phyloP scores from a whole-genome alignment of 2,113 vertebrate genomes.

The Antennarius striatus region DNA sequence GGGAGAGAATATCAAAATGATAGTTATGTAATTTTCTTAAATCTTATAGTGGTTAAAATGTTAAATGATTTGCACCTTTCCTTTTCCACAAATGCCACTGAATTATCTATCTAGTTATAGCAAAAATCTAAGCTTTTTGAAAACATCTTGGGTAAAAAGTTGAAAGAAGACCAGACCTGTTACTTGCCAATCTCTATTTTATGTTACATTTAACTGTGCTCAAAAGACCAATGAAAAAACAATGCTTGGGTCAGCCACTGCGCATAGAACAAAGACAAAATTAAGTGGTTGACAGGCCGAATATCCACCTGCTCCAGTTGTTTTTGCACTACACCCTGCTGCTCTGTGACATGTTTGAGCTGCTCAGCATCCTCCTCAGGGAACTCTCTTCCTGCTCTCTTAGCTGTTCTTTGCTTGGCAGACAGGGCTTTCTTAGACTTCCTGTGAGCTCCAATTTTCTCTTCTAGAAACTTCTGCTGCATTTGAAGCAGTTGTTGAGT shows the following conservation, averaged over 20 bases:
- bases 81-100: too few relatives aligned
- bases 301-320: slow-evolving; percentile 94
- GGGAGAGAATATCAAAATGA: background rate
- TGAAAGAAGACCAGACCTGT: too few relatives aligned
- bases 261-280: slow-evolving; percentile 5
- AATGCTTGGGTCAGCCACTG: background rate
- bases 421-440: slow-evolving; percentile 98
- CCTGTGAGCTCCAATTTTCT: slow-evolving; percentile 95
- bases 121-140: too few relatives aligned
- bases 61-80: too few relatives aligned
- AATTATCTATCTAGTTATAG: too few relatives aligned
- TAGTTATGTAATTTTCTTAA: background rate
- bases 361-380: slow-evolving; percentile 97
- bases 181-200: too few relatives aligned
- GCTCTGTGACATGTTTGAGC: slow-evolving; percentile 96
- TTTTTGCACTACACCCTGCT: slow-evolving; percentile 97
- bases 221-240: background rate
- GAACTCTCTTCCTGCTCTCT: slow-evolving; percentile 96
- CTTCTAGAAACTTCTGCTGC: slow-evolving; percentile 98
- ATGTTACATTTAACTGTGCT: background rate
- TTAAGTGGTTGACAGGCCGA: slow-evolving; percentile 39
- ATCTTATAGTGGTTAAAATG: background rate
- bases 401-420: slow-evolving; percentile 96
- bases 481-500: slow-evolving; percentile 98
- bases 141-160: too few relatives aligned